Percentiles rank a stretch among this genome's conserved stretches.
Evolutionary conservation across 1,140 invertebrate species (phyloP).

Genomic region (Agrilus planipennis): DNA sequence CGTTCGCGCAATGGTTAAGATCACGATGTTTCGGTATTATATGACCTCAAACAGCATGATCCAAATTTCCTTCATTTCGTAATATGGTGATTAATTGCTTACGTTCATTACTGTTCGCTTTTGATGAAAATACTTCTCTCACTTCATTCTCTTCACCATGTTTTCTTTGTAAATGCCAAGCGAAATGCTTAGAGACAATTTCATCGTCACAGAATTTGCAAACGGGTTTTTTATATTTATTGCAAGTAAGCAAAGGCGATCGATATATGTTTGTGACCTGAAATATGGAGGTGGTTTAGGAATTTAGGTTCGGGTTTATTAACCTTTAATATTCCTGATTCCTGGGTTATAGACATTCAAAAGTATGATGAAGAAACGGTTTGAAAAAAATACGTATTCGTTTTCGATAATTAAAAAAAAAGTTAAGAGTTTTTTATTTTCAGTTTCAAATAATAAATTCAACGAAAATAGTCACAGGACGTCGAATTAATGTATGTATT

Average conservation of each 20-base stretch:
- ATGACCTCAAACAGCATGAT: background rate
- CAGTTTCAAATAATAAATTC: too few relatives aligned
- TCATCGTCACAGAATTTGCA: constrained; percentile 1
- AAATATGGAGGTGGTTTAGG: too few relatives aligned
- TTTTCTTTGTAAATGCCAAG: background rate
- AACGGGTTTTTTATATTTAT: constrained; percentile 1
- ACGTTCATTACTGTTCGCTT: background rate
- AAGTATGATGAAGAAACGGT: too few relatives aligned
- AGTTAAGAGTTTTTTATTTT: too few relatives aligned
- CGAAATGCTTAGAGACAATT: background rate
- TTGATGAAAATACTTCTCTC: background rate
- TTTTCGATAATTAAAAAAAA: too few relatives aligned
- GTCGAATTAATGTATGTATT: too few relatives aligned
- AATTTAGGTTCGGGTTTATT: too few relatives aligned
- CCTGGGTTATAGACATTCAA: too few relatives aligned
- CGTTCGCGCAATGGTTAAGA: background rate
- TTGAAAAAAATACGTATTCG: too few relatives aligned
- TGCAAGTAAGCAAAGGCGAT: background rate
- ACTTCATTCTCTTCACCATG: background rate
- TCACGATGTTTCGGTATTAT: constrained; percentile 1
- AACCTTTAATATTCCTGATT: too few relatives aligned
- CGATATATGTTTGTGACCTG: too few relatives aligned
- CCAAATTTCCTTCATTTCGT: constrained; percentile 1
- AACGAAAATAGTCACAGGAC: too few relatives aligned
- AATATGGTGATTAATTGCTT: background rate